These are phyloP conservation scores for Macroramphosus scolopax DNA, from an alignment of 2,797 vertebrate species.

Conservation along the genomic window DNA sequence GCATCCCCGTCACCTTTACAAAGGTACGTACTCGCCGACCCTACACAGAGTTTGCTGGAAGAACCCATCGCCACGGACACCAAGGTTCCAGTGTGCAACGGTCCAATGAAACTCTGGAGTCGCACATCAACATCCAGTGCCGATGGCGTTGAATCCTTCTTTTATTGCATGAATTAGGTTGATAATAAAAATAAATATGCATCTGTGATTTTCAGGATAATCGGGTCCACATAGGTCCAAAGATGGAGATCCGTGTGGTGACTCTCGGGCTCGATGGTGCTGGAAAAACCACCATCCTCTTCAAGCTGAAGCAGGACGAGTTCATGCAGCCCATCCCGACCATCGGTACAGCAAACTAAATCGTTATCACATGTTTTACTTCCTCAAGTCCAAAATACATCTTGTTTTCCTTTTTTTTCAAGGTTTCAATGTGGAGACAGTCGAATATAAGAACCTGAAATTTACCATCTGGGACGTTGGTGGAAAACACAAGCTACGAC, in stretches of 20 bases:
- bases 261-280: conserved; percentile 94
- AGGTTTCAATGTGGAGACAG: conserved; percentile 99
- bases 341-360: conserved; percentile 87
- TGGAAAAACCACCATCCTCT: conserved; percentile 98
- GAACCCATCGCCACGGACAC: too few species aligned
- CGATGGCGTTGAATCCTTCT: too few species aligned
- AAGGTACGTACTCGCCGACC: conserved; percentile 82
- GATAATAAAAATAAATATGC: too few species aligned
- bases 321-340: conserved; percentile 99
- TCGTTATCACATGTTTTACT: too few species aligned
- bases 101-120: too few species aligned
- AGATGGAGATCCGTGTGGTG: conserved; percentile 99
- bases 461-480: conserved; percentile 99
- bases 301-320: conserved; percentile 97
- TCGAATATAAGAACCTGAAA: conserved; percentile 98
- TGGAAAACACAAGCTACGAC: conserved; percentile 96
- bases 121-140: too few species aligned
- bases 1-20: conserved; percentile 98
- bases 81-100: too few species aligned
- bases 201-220: conserved; percentile 85
- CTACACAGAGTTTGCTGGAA: too few species aligned
- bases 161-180: too few species aligned
- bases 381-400: not conserved
- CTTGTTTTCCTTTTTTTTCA: conserved; percentile 15
- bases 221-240: conserved; percentile 96